phyloP scores from a whole-genome alignment of 2,113 vertebrate genomes.

The Melanerpes aurifrons region DNA sequence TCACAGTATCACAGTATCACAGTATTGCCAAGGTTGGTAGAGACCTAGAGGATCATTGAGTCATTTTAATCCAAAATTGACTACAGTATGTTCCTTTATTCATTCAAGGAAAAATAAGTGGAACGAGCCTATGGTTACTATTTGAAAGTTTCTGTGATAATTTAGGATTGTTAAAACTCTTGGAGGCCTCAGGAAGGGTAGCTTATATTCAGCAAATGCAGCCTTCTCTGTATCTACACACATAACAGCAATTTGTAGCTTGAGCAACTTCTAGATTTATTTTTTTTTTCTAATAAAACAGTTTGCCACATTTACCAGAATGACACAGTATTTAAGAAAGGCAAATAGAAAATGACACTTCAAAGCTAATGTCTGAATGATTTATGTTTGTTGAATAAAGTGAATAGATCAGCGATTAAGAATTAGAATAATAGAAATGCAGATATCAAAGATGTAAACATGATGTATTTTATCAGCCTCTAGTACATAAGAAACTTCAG shows the following conservation, averaged over 20 bases:
- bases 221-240: not conserved
- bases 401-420: not conserved
- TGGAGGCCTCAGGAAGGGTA: not conserved
- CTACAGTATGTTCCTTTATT: not conserved
- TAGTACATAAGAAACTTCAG: not conserved
- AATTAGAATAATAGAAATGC: not conserved
- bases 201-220: not conserved
- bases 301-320: not conserved
- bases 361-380: not conserved
- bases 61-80: not conserved
- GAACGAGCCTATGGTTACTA: not conserved
- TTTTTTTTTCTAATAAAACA: not conserved
- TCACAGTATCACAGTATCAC: too few relatives aligned
- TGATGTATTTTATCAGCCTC: not conserved
- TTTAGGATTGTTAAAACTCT: not conserved
- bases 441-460: not conserved
- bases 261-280: not conserved
- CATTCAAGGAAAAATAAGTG: not conserved
- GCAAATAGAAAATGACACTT: not conserved
- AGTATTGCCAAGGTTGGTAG: too few relatives aligned
- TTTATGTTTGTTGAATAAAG: not conserved
- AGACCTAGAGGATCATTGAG: too few relatives aligned
- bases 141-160: not conserved
- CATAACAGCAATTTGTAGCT: not conserved
- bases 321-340: not conserved